phyloP scores from a whole-genome alignment of 2,113 vertebrate species.

The Lasiurus cinereus region DNA sequence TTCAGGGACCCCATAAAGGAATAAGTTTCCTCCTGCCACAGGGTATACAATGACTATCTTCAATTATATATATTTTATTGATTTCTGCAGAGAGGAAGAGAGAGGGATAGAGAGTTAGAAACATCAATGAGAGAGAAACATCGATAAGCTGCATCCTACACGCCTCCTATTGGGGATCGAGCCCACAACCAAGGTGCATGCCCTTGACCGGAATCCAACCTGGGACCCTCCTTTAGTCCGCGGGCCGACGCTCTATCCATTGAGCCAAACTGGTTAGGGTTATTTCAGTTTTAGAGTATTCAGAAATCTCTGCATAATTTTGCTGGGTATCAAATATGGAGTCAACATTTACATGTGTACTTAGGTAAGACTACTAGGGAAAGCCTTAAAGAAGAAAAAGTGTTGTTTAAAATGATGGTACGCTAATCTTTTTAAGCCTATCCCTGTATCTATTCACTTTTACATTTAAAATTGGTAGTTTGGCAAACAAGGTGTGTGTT shows the following conservation, averaged over 20 bases:
- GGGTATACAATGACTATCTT: background rate
- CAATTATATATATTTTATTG: background rate
- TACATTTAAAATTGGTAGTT: background rate
- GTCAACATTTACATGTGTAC: constrained; percentile 16
- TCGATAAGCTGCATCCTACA: too few relatives aligned
- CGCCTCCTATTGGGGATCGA: too few relatives aligned
- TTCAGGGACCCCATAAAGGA: background rate
- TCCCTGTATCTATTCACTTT: background rate
- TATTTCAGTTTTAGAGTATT: background rate
- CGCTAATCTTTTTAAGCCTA: background rate
- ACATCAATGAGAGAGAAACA: too few relatives aligned
- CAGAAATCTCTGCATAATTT: background rate
- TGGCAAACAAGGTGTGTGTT: background rate
- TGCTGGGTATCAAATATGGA: background rate
- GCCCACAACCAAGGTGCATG: too few relatives aligned
- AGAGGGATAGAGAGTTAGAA: too few relatives aligned
- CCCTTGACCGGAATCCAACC: too few relatives aligned
- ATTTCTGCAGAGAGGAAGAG: too few relatives aligned
- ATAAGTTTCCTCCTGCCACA: background rate
- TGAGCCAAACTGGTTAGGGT: too few relatives aligned
- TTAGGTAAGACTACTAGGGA: background rate
- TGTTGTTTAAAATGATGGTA: background rate
- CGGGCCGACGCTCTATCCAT: too few relatives aligned
- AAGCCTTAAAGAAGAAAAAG: background rate
- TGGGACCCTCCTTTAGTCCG: too few relatives aligned